Base-by-base conservation (phyloP, 1,140 invertebrate species). In the Radopholus similis region DNA sequence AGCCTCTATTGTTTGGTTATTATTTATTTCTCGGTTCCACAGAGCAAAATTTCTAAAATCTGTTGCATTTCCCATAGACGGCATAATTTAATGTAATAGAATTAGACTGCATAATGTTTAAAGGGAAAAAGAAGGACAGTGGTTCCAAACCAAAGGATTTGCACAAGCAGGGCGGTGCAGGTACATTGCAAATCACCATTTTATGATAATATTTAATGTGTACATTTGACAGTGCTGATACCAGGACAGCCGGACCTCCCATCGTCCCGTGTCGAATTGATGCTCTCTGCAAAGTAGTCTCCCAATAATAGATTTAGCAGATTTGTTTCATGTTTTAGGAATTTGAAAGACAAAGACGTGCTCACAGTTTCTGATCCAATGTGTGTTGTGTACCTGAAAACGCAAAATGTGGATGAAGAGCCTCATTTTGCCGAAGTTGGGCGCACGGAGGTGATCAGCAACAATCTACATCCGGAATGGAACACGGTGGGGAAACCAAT, bases 391-490 rank as follows among this genome's bases (percentile, higher is more conserved):
- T 77, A 68, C 38, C 28, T 54, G 32, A 38, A 64, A n/a, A 54
- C 57, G 23, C 47, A 38, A 4, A 64, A 13, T 13, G 34, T n/a
- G 47, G 18, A 47, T 49, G 32, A 38, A 38, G 51, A 4, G 28
- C 64, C 54, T 21, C 13, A 59, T 18, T 78, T 55, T 72, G 64
- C 67, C 4, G 83, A 84, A 67, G 72, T 86, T 67, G 86, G 86
- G 23, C 72, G 86, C 47, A 87, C 86, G 21, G 86, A 87, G 74
- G 81, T 82, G 34, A 83, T 87, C 15, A 83, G 83, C 76, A 86
- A 87, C 77, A 85, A 82, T 71, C 73, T 87, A 44, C 86, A 86
- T 77, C 86, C 86, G 32, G 80, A 85, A 62, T 87, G 86, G 83
- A 83, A 83, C 4, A 85, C 84, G n/a, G n/a, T n/a, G n/a, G n/a